Evolutionary conservation across 2,113 vertebrate species (phyloP).

Genomic region (Cyanoderma ruficeps): DNA sequence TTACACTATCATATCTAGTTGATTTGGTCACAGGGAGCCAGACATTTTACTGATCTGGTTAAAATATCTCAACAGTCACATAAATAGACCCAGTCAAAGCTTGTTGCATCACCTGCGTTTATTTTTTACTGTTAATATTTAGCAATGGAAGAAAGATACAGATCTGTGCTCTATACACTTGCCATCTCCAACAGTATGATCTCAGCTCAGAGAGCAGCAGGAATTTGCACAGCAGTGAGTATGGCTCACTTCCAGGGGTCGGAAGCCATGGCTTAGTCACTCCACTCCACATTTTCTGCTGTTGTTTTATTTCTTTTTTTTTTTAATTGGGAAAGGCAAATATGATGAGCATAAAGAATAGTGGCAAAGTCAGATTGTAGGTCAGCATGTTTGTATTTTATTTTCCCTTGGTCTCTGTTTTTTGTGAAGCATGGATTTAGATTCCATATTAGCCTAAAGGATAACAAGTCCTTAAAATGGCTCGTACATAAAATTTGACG

Average conservation of each 20-base stretch:
- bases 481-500: not conserved
- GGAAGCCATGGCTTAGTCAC: slow-evolving; percentile 50
- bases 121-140: slow-evolving; percentile 52
- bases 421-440: not conserved
- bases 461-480: not conserved
- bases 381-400: not conserved
- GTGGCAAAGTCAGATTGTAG: not conserved
- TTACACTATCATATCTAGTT: not conserved
- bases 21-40: not conserved
- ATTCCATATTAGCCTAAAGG: not conserved
- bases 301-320: not conserved
- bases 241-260: slow-evolving; percentile 39
- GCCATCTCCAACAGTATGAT: slow-evolving; percentile 56
- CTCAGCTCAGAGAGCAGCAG: slow-evolving; percentile 66
- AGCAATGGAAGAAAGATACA: slow-evolving; percentile 48
- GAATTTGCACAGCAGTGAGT: slow-evolving; percentile 58
- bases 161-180: slow-evolving; percentile 48
- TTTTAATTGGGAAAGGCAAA: not conserved
- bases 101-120: slow-evolving; percentile 42
- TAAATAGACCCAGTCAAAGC: slow-evolving; percentile 22
- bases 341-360: not conserved
- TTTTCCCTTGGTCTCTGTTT: not conserved
- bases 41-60: not conserved
- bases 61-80: slow-evolving; percentile 25
- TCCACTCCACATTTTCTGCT: not conserved